Conservation (phyloP, 2,888 invertebrate genomes). For the Brenthis hecate region DNA sequence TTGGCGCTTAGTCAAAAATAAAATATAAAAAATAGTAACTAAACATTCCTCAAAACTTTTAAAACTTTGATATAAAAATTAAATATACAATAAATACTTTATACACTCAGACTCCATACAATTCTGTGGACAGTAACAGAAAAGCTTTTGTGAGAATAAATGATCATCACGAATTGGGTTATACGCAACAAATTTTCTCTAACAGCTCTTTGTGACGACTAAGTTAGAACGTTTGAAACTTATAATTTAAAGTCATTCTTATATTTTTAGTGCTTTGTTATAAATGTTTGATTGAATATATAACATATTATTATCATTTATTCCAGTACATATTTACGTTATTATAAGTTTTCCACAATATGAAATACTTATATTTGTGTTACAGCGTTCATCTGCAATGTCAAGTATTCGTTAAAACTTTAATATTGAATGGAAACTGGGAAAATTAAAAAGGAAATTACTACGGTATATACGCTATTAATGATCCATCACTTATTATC, state of each 20-base stretch:
- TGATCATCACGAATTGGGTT: constrained; percentile 24
- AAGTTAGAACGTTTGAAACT: not conserved
- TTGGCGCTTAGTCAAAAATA: no score
- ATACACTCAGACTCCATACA: not conserved
- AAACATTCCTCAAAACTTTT: not conserved
- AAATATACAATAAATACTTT: not conserved
- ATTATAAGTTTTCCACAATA: no score
- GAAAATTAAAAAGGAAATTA: constrained; percentile 13
- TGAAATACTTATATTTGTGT: no score
- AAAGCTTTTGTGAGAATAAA: constrained; percentile 20
- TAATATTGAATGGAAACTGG: constrained; percentile 4
- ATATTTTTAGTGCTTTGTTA: not conserved
- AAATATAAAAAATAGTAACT: no score
- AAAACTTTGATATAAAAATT: not conserved
- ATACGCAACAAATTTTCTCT: constrained; percentile 19
- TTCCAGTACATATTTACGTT: no score
- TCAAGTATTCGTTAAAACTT: not conserved
- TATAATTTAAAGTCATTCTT: not conserved
- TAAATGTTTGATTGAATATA: no score
- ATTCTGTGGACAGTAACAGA: not conserved
- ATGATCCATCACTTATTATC: constrained; percentile 27
- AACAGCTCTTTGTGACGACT: not conserved
- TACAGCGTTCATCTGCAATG: not conserved
- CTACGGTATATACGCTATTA: constrained; percentile 21
- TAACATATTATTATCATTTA: no score